Conservation (phyloP, 1,140 invertebrate species). For the Bradysia coprophila region DNA sequence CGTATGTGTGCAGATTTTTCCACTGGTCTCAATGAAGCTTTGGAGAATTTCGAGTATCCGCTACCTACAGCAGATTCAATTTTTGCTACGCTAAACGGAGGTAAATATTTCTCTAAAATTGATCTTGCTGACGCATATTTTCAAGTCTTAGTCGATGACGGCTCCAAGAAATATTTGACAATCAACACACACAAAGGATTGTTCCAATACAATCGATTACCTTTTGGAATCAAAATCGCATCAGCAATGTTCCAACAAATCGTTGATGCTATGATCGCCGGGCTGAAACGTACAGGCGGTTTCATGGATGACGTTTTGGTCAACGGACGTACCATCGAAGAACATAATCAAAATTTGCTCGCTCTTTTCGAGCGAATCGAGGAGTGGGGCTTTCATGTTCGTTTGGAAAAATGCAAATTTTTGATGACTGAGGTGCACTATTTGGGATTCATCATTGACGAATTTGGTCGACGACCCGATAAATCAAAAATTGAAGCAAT, state of each 20-base stretch:
- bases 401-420: conserved; percentile 8
- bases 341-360: conserved; percentile 6
- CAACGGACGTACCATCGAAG: conserved; percentile 3
- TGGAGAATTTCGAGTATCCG: conserved; percentile 9
- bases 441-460: conserved; percentile 13
- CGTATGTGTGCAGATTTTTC: conserved; percentile 26
- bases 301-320: conserved; percentile 14
- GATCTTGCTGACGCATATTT: conserved; percentile 10
- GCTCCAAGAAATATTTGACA: conserved; percentile 6
- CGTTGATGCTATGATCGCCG: conserved; percentile 11
- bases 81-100: conserved; percentile 8
- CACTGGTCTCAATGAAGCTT: conserved; percentile 3
- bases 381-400: conserved; percentile 9
- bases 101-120: conserved; percentile 9
- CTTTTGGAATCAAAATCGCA: conserved; percentile 9
- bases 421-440: conserved; percentile 11
- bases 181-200: conserved; percentile 9
- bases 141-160: conserved; percentile 8
- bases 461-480: conserved; percentile 7
- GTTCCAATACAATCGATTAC: conserved; percentile 7
- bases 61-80: conserved; percentile 11
- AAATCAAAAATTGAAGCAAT: conserved; percentile 7
- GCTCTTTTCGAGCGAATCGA: conserved; percentile 7
- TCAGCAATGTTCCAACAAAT: conserved; percentile 13
- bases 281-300: conserved; percentile 8